Percentiles rank a stretch among this genome's conserved stretches.
phyloP scores from a whole-genome alignment of 1,140 invertebrate species.

The Leptoteleia sp. region DNA sequence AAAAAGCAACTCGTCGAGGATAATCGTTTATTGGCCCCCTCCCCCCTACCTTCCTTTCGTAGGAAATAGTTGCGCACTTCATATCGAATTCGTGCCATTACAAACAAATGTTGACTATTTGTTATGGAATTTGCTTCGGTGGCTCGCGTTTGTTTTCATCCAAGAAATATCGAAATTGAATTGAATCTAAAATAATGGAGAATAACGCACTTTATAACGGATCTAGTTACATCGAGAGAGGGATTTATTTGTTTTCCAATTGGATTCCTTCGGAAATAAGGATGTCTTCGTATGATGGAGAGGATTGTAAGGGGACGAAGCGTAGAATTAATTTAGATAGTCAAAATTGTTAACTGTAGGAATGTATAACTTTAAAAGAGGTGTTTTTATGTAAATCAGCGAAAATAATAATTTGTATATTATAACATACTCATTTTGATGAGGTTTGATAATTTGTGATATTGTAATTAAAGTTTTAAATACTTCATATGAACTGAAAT shows the following conservation, averaged over 20 bases:
- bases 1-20: slow-evolving; percentile 39
- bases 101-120: slow-evolving; percentile 53
- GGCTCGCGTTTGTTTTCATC: slow-evolving; percentile 16
- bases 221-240: neutral
- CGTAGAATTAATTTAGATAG: no score
- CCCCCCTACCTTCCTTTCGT: no score
- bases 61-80: slow-evolving; percentile 42
- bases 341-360: no score
- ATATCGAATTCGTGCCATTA: slow-evolving; percentile 59
- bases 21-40: slow-evolving; percentile 64
- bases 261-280: slow-evolving; percentile 5
- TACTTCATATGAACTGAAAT: no score
- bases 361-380: no score
- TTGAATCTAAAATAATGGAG: slow-evolving; percentile 35
- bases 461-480: no score
- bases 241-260: slow-evolving; percentile 15
- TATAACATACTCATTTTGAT: no score
- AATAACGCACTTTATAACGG: neutral
- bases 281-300: no score
- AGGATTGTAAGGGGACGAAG: no score
- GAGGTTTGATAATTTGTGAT: no score
- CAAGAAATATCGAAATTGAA: slow-evolving; percentile 20
- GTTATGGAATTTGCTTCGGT: slow-evolving; percentile 41
- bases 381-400: no score
- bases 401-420: no score